phyloP scores from a whole-genome alignment of 2,888 invertebrate species.

The Phania funesta region DNA sequence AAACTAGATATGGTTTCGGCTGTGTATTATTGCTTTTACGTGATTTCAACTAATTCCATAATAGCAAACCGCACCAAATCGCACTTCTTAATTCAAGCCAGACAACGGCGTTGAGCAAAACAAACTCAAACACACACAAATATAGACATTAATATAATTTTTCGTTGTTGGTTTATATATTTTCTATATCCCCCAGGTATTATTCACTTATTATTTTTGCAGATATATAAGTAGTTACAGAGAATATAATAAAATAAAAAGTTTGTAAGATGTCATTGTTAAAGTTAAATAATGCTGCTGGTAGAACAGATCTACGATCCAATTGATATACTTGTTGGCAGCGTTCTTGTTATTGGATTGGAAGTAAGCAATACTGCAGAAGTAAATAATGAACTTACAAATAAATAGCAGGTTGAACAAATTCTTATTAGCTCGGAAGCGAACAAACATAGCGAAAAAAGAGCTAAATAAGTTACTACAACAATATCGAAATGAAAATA shows the following conservation, averaged over 20 bases:
- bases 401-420: slow-evolving; percentile 54
- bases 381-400: slow-evolving; percentile 43
- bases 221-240: slow-evolving; percentile 6
- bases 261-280: slow-evolving; percentile 26
- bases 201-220: slow-evolving; percentile 35
- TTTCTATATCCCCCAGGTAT: slow-evolving; percentile 39
- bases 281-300: background rate
- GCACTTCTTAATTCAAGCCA: slow-evolving; percentile 22
- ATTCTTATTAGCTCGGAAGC: slow-evolving; percentile 20
- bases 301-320: slow-evolving; percentile 15
- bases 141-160: slow-evolving; percentile 7
- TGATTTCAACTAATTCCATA: too few species aligned
- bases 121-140: background rate
- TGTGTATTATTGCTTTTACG: too few species aligned
- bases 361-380: too few species aligned
- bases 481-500: too few species aligned
- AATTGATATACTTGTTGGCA: too few species aligned
- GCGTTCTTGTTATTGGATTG: too few species aligned
- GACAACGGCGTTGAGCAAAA: background rate
- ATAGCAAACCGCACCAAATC: too few species aligned
- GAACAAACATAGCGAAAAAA: background rate
- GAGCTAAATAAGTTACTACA: slow-evolving; percentile 25
- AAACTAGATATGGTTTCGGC: too few species aligned
- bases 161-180: too few species aligned
- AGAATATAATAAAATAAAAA: background rate